A percentile compares a stretch with the other conserved stretches of the same genome.
phyloP scores from a whole-genome alignment of 2,797 vertebrate genomes.

The Sebastes flavidus region DNA sequence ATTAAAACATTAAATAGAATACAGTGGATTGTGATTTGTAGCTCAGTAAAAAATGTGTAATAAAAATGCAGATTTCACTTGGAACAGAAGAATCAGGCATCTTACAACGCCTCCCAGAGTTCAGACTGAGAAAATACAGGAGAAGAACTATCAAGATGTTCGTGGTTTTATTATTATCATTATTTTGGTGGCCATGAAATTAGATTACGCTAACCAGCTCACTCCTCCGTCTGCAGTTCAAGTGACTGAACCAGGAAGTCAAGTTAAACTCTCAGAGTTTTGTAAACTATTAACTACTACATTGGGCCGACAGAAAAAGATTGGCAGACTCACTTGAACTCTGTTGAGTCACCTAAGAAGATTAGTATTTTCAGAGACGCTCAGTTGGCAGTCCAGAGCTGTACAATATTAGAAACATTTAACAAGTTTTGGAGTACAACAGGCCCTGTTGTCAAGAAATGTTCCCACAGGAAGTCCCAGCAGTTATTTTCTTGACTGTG shows the following conservation, averaged over 20 bases:
- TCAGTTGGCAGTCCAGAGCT: constrained; percentile 3
- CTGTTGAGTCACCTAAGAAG: not conserved
- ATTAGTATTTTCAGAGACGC: not conserved
- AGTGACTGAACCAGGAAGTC: not conserved
- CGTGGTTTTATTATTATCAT: not conserved
- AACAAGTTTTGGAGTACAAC: constrained; percentile 3
- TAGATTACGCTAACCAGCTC: not conserved
- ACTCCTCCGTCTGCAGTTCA: not conserved
- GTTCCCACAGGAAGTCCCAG: constrained; percentile 69
- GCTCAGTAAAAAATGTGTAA: not conserved
- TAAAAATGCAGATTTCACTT: not conserved
- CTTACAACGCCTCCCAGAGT: not conserved
- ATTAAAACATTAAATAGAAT: not conserved
- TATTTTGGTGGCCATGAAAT: not conserved
- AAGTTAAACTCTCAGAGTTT: not conserved
- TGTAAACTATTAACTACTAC: not conserved
- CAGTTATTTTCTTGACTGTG: constrained; percentile 17
- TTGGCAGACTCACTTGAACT: constrained; percentile 3
- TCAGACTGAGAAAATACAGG: constrained; percentile 1
- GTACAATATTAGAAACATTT: not conserved
- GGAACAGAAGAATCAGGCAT: not conserved
- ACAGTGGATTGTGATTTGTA: not conserved
- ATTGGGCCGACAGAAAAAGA: too few species aligned
- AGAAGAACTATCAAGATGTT: constrained; percentile 4
- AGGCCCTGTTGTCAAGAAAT: constrained; percentile 17